Conservation (phyloP, 2,113 vertebrate species). For the Pongo pygmaeus region DNA sequence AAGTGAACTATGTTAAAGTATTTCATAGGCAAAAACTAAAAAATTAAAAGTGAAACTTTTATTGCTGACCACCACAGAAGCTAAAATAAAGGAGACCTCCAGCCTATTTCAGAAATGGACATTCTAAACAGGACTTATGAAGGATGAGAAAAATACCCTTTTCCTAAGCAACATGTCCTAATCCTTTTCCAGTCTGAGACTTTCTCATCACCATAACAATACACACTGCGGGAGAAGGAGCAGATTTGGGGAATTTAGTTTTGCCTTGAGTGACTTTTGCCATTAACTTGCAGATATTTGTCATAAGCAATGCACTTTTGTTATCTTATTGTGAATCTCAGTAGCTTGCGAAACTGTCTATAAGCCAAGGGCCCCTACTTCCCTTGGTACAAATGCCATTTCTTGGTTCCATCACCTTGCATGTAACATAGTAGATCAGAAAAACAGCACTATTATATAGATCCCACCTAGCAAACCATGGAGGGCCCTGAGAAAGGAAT, state of each 20-base stretch:
- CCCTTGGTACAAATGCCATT: neutral
- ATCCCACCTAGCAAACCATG: neutral
- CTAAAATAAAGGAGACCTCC: neutral
- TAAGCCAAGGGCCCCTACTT: neutral
- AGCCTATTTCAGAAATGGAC: neutral
- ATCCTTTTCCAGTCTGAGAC: neutral
- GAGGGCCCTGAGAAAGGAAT: neutral
- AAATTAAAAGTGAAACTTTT: neutral
- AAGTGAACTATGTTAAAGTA: neutral
- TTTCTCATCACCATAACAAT: neutral
- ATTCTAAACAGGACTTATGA: neutral
- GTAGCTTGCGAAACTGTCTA: neutral
- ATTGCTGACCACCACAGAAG: neutral
- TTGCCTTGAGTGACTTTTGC: neutral
- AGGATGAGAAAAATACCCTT: neutral
- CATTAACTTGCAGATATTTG: neutral
- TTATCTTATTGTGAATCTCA: neutral
- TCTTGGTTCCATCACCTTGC: neutral
- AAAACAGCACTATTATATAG: neutral
- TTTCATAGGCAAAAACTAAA: neutral
- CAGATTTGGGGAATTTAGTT: neutral
- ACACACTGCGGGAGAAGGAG: too few relatives aligned
- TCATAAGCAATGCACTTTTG: neutral
- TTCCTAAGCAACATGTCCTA: neutral
- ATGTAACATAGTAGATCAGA: neutral